Conservation (phyloP, 1,140 invertebrate species). For the Diorhabda sublineata region DNA sequence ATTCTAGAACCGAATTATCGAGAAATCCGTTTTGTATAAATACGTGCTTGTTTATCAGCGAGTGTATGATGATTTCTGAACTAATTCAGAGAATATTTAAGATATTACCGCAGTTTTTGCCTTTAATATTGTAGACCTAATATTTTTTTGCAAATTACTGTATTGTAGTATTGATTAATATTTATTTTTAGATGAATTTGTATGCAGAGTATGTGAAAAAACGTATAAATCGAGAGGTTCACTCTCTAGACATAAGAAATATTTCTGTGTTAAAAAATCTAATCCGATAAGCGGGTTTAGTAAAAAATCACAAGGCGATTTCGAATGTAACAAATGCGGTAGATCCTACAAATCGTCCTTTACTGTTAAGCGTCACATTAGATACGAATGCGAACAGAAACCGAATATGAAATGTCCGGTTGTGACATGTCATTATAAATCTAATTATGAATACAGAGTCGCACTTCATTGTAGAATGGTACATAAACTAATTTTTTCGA, state of each 20-base stretch:
- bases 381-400: conserved; percentile 53
- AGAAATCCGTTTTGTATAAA: too few relatives aligned
- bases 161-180: too few relatives aligned
- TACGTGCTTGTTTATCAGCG: too few relatives aligned
- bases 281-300: conserved; percentile 63
- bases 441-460: conserved; percentile 47
- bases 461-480: conserved; percentile 50
- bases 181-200: too few relatives aligned
- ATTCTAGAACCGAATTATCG: too few relatives aligned
- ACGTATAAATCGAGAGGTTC: conserved; percentile 55
- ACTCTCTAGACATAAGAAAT: conserved; percentile 76
- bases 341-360: conserved; percentile 53
- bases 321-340: conserved; percentile 49
- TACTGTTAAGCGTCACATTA: conserved; percentile 50
- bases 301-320: conserved; percentile 21
- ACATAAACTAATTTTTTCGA: conserved; percentile 26
- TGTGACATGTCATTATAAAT: conserved; percentile 48
- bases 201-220: conserved; percentile 16
- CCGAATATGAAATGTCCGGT: conserved; percentile 54
- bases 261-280: conserved; percentile 79
- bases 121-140: too few relatives aligned
- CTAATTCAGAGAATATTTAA: too few relatives aligned
- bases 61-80: too few relatives aligned
- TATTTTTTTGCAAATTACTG: too few relatives aligned
- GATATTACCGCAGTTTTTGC: too few relatives aligned